phyloP scores from a whole-genome alignment of 1,140 invertebrate genomes.

The Hyposmocoma kahamanoa region DNA sequence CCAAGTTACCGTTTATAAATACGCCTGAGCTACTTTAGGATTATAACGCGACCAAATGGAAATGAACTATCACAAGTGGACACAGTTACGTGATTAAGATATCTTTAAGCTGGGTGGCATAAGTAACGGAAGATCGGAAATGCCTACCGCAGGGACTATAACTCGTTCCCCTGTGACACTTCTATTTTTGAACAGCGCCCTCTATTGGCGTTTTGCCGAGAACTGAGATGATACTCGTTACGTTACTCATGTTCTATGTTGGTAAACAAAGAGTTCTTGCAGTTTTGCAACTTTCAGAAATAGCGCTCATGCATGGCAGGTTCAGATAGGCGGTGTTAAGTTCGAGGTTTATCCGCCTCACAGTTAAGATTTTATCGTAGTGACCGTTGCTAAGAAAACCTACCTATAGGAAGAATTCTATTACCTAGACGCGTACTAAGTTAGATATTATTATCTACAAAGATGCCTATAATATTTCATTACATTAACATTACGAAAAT shows the following conservation, averaged over 20 bases:
- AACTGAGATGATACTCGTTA: slow-evolving; percentile 18
- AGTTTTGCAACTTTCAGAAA: neutral
- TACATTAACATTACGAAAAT: no score
- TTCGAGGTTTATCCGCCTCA: no score
- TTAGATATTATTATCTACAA: no score
- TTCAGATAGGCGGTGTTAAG: no score
- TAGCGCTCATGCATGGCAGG: no score
- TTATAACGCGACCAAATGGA: slow-evolving; percentile 23
- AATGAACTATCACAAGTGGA: slow-evolving; percentile 5
- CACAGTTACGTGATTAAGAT: neutral
- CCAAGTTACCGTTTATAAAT: slow-evolving; percentile 24
- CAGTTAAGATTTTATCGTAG: no score
- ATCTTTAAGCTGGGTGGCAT: neutral
- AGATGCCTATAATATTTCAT: no score
- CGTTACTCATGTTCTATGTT: slow-evolving; percentile 65
- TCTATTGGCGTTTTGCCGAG: slow-evolving; percentile 67
- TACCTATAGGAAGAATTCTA: no score
- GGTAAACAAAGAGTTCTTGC: slow-evolving; percentile 46
- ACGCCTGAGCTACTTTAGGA: slow-evolving; percentile 24
- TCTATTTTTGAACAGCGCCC: slow-evolving; percentile 61
- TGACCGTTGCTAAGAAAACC: no score
- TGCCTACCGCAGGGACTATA: slow-evolving; percentile 45
- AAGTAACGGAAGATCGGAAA: slow-evolving; percentile 50
- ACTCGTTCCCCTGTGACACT: slow-evolving; percentile 40
- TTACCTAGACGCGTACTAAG: no score